Conservation (phyloP, 1,140 invertebrate species). For the Heliconius melpomene region DNA sequence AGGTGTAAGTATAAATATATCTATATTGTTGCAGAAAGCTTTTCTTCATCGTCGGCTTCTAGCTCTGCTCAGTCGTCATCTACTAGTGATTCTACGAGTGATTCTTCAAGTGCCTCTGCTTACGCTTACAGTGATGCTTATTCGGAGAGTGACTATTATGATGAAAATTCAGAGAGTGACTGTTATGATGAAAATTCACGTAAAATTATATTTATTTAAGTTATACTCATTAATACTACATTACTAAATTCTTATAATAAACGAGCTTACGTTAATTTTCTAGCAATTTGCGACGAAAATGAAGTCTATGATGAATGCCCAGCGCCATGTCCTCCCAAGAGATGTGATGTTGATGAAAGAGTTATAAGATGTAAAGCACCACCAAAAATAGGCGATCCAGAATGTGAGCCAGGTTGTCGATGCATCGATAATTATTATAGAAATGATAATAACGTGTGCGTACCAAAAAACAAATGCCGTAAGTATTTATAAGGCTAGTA, state of each 20-base stretch:
- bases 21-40: background rate
- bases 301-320: constrained; percentile 34
- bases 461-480: constrained; percentile 45
- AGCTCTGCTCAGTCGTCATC: background rate
- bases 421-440: constrained; percentile 48
- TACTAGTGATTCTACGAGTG: background rate
- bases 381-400: constrained; percentile 24
- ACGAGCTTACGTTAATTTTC: background rate
- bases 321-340: constrained; percentile 30
- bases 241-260: too few relatives aligned
- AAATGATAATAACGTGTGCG: constrained; percentile 41
- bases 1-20: background rate
- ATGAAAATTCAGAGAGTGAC: background rate
- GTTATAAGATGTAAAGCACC: constrained; percentile 26
- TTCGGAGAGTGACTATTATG: background rate
- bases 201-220: background rate
- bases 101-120: constrained; percentile 1
- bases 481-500: constrained; percentile 3
- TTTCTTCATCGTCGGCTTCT: background rate
- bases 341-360: constrained; percentile 37
- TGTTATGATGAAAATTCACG: background rate
- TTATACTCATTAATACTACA: too few relatives aligned
- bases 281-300: constrained; percentile 23
- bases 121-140: background rate
- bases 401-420: constrained; percentile 45